Evolutionary conservation across 1,140 invertebrate species (phyloP).

Genomic region (Sinonovacula constricta): DNA sequence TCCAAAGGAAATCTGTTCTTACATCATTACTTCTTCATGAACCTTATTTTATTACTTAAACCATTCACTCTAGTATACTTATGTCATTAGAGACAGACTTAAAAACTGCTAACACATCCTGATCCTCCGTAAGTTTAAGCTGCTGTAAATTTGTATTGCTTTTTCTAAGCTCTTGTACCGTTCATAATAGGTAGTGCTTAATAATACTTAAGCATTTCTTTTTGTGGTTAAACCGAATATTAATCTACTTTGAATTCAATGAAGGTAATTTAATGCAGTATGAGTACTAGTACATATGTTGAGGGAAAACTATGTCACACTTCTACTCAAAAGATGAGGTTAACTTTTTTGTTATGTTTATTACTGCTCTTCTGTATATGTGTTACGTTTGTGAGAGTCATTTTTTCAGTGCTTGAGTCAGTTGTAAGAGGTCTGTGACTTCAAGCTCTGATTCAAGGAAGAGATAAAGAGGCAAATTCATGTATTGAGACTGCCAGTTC

Average conservation of each 20-base stretch:
- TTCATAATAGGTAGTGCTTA: neutral
- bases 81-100: neutral
- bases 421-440: too few relatives aligned
- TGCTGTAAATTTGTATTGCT: neutral
- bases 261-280: too few relatives aligned
- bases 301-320: too few relatives aligned
- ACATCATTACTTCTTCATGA: conserved; percentile 83
- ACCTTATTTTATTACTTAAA: conserved; percentile 76
- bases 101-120: neutral
- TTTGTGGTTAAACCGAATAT: too few relatives aligned
- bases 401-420: too few relatives aligned
- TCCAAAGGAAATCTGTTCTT: conserved; percentile 91
- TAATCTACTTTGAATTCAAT: too few relatives aligned
- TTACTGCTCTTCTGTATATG: too few relatives aligned
- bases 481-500: neutral
- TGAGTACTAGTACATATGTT: too few relatives aligned
- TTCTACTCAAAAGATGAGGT: too few relatives aligned
- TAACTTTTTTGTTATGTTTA: too few relatives aligned
- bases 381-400: too few relatives aligned
- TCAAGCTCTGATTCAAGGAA: too few relatives aligned
- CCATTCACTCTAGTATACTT: neutral
- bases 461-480: neutral
- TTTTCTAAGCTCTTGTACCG: neutral
- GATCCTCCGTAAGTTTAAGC: neutral
- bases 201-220: neutral